Conservation (phyloP, 2,888 invertebrate genomes). For the Napeogenes sylphis region DNA sequence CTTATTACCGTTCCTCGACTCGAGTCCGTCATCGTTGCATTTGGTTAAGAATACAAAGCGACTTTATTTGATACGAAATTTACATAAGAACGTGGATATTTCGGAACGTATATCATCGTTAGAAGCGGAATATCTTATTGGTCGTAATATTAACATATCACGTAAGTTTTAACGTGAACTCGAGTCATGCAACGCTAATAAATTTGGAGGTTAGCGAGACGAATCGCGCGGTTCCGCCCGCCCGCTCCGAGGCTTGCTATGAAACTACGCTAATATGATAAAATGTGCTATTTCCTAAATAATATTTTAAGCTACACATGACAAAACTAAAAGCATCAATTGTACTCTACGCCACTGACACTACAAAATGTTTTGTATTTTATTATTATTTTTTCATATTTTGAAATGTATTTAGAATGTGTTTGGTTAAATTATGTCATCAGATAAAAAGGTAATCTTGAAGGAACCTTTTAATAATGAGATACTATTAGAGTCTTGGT, state of each 20-base stretch:
- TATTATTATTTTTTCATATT: background rate
- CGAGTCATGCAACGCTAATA: conserved; percentile 26
- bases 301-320: background rate
- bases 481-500: background rate
- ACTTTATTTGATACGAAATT: background rate
- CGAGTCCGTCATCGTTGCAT: conserved; percentile 10
- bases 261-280: conserved; percentile 25
- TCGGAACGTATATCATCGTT: background rate
- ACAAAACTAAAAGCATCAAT: conserved; percentile 6
- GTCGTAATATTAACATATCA: background rate
- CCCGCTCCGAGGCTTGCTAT: conserved; percentile 45
- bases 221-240: conserved; percentile 47
- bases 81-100: background rate
- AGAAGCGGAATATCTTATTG: background rate
- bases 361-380: background rate
- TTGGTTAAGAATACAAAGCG: background rate
- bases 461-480: conserved; percentile 25
- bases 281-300: background rate
- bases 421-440: background rate
- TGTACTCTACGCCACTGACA: conserved; percentile 1
- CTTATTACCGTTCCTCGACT: conserved; percentile 25
- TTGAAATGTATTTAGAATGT: background rate
- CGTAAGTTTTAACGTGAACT: conserved; percentile 3
- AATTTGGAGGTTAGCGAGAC: conserved; percentile 33
- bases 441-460: conserved; percentile 24